phyloP scores from a whole-genome alignment of 2,888 invertebrate genomes.

The Drosophila longiperda region DNA sequence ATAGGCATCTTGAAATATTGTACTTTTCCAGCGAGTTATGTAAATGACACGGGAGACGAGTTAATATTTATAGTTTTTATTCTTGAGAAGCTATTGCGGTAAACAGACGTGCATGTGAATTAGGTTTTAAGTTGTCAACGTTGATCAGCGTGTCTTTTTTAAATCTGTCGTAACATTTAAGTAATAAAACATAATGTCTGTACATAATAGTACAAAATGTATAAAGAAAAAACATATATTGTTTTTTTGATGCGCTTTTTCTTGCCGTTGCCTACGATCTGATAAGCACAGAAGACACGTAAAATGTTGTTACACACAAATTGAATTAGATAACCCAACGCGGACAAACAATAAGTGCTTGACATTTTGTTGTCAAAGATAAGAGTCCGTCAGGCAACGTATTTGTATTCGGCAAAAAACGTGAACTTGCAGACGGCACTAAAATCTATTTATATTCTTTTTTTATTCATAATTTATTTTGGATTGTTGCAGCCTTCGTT shows the following conservation, averaged over 20 bases:
- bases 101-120: constrained; percentile 78
- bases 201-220: constrained; percentile 26
- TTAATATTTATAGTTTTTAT: constrained; percentile 24
- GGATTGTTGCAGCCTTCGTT: constrained; percentile 12
- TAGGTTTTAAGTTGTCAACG: constrained; percentile 75
- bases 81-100: constrained; percentile 42
- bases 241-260: neutral
- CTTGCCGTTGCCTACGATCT: constrained; percentile 33
- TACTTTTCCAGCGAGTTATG: constrained; percentile 59
- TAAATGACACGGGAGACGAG: constrained; percentile 50
- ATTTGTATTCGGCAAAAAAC: constrained; percentile 23
- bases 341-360: constrained; percentile 34
- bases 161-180: constrained; percentile 71
- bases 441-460: neutral
- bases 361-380: constrained; percentile 60
- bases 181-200: constrained; percentile 71
- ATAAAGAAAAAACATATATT: constrained; percentile 17
- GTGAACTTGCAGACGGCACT: constrained; percentile 59
- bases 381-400: constrained; percentile 52
- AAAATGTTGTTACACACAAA: constrained; percentile 52
- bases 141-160: constrained; percentile 50
- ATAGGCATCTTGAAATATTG: constrained; percentile 24
- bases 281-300: constrained; percentile 52
- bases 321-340: constrained; percentile 72
- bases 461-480: neutral